Percentiles rank a stretch among this genome's conserved stretches.
phyloP scores from a whole-genome alignment of 2,797 vertebrate genomes.

The Sebastes variabilis region DNA sequence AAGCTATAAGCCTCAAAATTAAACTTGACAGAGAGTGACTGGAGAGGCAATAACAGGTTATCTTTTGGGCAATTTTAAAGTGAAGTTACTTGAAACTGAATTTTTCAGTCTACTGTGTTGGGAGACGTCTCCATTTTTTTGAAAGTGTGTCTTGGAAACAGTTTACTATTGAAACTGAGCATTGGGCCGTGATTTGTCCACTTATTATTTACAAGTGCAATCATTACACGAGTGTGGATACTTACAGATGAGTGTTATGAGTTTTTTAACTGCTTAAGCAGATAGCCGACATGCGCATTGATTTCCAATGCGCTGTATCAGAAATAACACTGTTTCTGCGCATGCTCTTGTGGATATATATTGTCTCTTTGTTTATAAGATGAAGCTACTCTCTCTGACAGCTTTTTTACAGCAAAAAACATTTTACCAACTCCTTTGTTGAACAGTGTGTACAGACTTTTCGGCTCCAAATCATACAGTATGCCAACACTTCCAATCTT shows the following conservation, averaged over 20 bases:
- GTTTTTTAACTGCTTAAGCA: slow-evolving; percentile 18
- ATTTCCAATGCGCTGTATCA: slow-evolving; percentile 26
- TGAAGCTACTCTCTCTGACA: slow-evolving; percentile 22
- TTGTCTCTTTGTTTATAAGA: slow-evolving; percentile 15
- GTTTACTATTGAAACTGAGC: not conserved
- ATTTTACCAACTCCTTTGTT: slow-evolving; percentile 40
- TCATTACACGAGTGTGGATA: slow-evolving; percentile 1
- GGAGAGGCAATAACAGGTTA: slow-evolving; percentile 55
- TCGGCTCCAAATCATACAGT: slow-evolving; percentile 41
- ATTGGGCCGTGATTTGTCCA: not conserved
- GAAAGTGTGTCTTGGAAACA: not conserved
- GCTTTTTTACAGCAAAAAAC: slow-evolving; percentile 25
- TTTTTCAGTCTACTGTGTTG: slow-evolving; percentile 2
- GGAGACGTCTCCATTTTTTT: not conserved
- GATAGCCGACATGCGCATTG: not conserved
- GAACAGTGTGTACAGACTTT: slow-evolving; percentile 34
- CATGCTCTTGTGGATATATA: slow-evolving; percentile 1
- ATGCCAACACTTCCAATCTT: slow-evolving; percentile 53
- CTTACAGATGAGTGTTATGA: not conserved
- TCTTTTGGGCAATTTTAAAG: slow-evolving; percentile 40
- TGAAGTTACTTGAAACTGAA: slow-evolving; percentile 36
- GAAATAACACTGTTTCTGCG: slow-evolving; percentile 15
- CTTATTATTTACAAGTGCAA: slow-evolving; percentile 9
- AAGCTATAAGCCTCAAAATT: slow-evolving; percentile 55
- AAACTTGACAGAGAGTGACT: slow-evolving; percentile 63